Percentiles rank a stretch among this genome's conserved stretches.
Conservation (phyloP, 2,888 invertebrate species). For the Megastigmus dorsalis region DNA sequence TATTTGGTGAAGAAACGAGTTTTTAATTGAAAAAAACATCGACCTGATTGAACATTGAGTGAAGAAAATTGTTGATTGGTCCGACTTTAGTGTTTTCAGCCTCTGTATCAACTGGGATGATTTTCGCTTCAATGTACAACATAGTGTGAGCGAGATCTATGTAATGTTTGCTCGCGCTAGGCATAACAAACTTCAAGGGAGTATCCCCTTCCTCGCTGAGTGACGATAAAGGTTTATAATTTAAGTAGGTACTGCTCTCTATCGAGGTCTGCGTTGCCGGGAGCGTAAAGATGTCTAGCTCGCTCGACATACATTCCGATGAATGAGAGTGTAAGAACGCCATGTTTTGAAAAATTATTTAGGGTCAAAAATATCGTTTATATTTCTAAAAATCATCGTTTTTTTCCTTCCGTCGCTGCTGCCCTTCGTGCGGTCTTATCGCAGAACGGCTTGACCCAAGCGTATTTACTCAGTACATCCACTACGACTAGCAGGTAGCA, state of each 20-base stretch:
- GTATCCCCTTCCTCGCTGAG: not conserved
- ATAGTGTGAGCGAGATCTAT: slow-evolving; percentile 59
- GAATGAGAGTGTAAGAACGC: slow-evolving; percentile 14
- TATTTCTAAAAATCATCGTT: too few species aligned
- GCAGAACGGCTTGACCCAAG: slow-evolving; percentile 57
- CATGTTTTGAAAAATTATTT: too few species aligned
- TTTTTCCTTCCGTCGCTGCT: too few species aligned
- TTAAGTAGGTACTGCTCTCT: slow-evolving; percentile 55
- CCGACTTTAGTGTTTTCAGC: too few species aligned
- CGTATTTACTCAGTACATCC: slow-evolving; percentile 53
- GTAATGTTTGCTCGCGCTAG: slow-evolving; percentile 58
- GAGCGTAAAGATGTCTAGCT: slow-evolving; percentile 37
- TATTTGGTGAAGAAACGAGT: too few species aligned
- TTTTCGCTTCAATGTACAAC: slow-evolving; percentile 36
- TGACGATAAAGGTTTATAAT: slow-evolving; percentile 56
- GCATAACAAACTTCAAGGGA: slow-evolving; percentile 59
- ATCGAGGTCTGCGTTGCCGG: slow-evolving; percentile 60
- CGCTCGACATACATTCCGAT: not conserved
- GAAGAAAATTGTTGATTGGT: too few species aligned
- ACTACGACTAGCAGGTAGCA: slow-evolving; percentile 47
- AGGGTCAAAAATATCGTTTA: too few species aligned
- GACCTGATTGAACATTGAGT: too few species aligned
- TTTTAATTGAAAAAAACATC: too few species aligned
- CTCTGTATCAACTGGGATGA: too few species aligned
- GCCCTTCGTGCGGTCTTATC: slow-evolving; percentile 55